phyloP scores from a whole-genome alignment of 2,797 vertebrate species.

The Nannoperca obscura region DNA sequence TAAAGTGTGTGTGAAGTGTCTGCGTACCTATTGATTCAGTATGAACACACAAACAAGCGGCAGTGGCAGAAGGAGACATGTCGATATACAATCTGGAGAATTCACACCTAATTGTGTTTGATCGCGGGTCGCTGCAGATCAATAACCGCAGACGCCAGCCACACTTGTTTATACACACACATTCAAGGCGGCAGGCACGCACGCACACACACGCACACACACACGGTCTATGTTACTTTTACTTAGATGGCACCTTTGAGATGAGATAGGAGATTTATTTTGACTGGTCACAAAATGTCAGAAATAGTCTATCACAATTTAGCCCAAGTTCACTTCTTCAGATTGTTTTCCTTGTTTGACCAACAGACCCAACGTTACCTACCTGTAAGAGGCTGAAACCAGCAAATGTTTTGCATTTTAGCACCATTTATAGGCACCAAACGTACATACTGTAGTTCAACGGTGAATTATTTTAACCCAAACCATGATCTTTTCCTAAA shows the following conservation, averaged over 20 bases:
- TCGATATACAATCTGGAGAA: conserved; percentile 63
- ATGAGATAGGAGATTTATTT: neutral
- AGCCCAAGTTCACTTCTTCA: neutral
- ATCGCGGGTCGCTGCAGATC: conserved; percentile 70
- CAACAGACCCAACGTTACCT: neutral
- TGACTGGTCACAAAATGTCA: conserved; percentile 4
- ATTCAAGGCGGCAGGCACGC: neutral
- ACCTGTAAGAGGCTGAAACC: neutral
- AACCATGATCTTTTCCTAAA: too few species aligned
- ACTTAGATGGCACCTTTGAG: neutral
- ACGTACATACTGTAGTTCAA: too few species aligned
- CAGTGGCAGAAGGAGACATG: conserved; percentile 35
- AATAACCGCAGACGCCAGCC: conserved; percentile 61
- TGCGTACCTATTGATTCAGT: conserved; percentile 40
- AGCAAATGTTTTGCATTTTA: neutral
- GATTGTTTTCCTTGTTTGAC: neutral
- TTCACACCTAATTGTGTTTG: conserved; percentile 81
- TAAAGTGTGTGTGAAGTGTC: conserved; percentile 34
- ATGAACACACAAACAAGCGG: conserved; percentile 37
- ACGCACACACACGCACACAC: neutral
- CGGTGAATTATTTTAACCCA: too few species aligned
- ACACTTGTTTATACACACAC: conserved; percentile 30
- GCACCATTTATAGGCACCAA: too few species aligned
- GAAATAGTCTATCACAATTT: too few species aligned
- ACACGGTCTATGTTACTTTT: neutral